Base-by-base conservation (phyloP, 2,113 vertebrate genomes). In the Corynorhinus townsendii region DNA sequence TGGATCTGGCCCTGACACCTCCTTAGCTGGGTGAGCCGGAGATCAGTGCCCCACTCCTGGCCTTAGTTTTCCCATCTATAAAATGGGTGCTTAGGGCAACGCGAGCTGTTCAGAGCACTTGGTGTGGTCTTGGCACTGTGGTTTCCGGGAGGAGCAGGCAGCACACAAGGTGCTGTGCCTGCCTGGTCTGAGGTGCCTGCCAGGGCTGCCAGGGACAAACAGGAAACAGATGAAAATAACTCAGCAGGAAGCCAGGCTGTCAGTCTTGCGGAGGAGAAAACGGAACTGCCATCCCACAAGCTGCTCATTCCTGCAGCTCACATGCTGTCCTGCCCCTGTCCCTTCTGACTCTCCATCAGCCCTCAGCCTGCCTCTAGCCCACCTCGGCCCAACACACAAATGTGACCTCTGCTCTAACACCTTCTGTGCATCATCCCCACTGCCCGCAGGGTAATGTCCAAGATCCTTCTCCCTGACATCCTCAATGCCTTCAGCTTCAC, bases 141-240 rank as follows among this genome's bases (percentile, higher is more conserved):
- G 91, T 88, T 96, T 97, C 76, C 15, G 19, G 92, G 77, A 75
- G 85, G n/a, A 89, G 68, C 66, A 9, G 68, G 89, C 89, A 43
- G 38, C 15, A 7, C 72, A 79, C 26, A 64, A 69, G 45, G 59
- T 64, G 80, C 56, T 14, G 38, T 64, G 56, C 38, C 10, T 59
- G 77, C 45, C 35, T 43, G 28, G 19, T 49, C 30, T n/a, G 45
- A 68, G 90, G 90, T 93, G 85, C 95, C 90, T 66, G 47, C 80
- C 87, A 5, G 4, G 45, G 86, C 76, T 86, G 85, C 94, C 88
- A 86, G 86, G 95, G 88, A 95, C 96, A 97, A 96, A 97, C 96
- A 97, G 97, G 97, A 97, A 97, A 93, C 88, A 40, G 97, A 95
- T 95, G 92, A 96, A 97, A 97, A 97, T 97, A 97, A 95, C 96